Base-by-base conservation (phyloP, 2,888 invertebrate species). In the Lathronympha strigana region DNA sequence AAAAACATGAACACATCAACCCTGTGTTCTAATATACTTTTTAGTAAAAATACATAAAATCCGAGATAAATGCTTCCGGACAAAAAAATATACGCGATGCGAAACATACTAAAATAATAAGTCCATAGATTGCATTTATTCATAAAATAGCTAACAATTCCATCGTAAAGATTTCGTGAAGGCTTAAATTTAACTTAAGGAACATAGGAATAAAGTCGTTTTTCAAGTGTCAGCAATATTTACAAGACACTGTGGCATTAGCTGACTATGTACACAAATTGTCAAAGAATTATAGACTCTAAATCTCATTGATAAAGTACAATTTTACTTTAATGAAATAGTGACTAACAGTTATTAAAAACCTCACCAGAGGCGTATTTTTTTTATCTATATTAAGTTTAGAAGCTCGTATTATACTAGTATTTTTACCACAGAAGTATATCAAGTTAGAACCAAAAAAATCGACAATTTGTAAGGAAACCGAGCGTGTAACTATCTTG, bases 1-100 rank as follows among this genome's bases (percentile, higher is more conserved):
- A 40, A 53, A 25, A 40, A 38, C 19, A 28, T 82, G 87, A 86
- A 87, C 87, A 88, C 83, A 80, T 77, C 13, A 71, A 81, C 83
- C 85, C 85, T 84, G 84, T 80, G 83, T 82, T 80, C 81, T 69
- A 69, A 69, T 58, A 53, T 28, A 58, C 55, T 54, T 54, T 47
- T 47, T 55, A 67, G 63, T 40, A 53, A 62, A 36, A 23, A 62
- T 62, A 63, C 19, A 25, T 43, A 60, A 38, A 60, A 45, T 58
- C 51, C 63, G 63, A 64, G 43, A 51, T 64, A 64, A 64, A 64
- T 58, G 63, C 58, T 51, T 57, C 17, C 66, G 69, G 72, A 73
- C 69, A 64, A 72, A 71, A 70, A 70, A 72, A 71, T 71, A 70
- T 71, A 70, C 13, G 71, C 68, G 69, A 68, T 43, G 63, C 58